Evolutionary conservation across 2,113 vertebrate species (phyloP), one percentile per base, ranked within the genome.

Genomic region (Bubalus kerabau): DNA sequence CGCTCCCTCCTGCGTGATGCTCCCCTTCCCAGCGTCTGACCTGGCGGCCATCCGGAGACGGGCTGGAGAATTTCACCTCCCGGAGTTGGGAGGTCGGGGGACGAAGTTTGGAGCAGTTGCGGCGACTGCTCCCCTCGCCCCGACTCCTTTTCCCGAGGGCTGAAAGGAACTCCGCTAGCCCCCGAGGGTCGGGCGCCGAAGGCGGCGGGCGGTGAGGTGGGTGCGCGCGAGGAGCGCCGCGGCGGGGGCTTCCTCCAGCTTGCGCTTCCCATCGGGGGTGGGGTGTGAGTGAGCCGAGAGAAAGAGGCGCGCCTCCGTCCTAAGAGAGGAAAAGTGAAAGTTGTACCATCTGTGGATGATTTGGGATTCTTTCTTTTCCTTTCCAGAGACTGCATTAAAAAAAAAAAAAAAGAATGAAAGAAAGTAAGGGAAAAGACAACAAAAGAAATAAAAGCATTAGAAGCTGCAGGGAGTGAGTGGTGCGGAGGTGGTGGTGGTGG

Each of bases 291-390:
- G 95, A 64, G n/a, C 59, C 24, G 21, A 62, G 28, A 32, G 92
- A 50, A 88, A 46, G 80, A 36, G 93, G 87, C 93, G 93, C 95
- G 89, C 90, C 97, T 90, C 50, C 4, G 67, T 52, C 4, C 40
- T 95, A 9, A 40, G 17, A 80, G 94, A 92, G 84, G 97, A 97
- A 98, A 98, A 98, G 97, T 97, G 96, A 98, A 98, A 98, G 97
- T 98, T 95, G 88, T 89, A 28, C 86, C 94, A 89, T 98, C 94
- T 96, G 97, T 78, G 62, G 84, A 16, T 83, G 95, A 93, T 95
- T 97, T 92, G 94, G 88, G 89, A 80, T 86, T 91, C 87, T 91
- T 80, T 96, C 91, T 92, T 85, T 95, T 95, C 83, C 89, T 96
- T 94, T 95, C 28, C 88, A 91, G 92, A 76, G 92, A 82, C 74